Base-by-base conservation (phyloP, 2,888 invertebrate genomes). In the Polydrusus pterygomalis region DNA sequence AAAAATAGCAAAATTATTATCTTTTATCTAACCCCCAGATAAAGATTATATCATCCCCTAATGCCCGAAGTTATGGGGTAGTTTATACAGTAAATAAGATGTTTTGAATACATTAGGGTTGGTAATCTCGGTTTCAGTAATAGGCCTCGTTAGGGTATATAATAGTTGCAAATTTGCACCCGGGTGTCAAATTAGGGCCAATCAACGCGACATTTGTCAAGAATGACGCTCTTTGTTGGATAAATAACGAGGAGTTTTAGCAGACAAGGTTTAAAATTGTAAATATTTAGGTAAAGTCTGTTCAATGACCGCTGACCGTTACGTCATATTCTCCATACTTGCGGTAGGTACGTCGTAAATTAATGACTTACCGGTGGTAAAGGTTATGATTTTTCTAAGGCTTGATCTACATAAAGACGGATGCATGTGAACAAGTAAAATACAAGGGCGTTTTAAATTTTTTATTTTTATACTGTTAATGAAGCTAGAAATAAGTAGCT, bases 161-260 rank as follows among this genome's bases (percentile, higher is more conserved):
- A 77, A 77, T 77, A 74, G 77, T 74, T 77, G 77, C 77, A 77
- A 77, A 77, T 77, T 77, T 77, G 74, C 45, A 40, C 68, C 77
- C 77, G 77, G 74, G 74, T 75, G 77, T 75, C 74, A 71, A 77
- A 77, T 77, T 77, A 77, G 74, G 74, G 71, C 77, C 74, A 77
- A 77, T 77, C 77, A 77, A 49, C n/a, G 74, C 68, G 77, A 75
- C 77, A 77, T 77, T 77, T 77, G 74, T 77, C 76, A 69, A 47
- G 68, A 75, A 75, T 71, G 67, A 75, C 56, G 75, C 63, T 68
- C 75, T 75, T 75, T 75, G 71, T 75, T 62, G 71, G 75, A 30
- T 75, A 68, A 75, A 75, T 75, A 75, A 75, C 68, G 63, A 54
- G 30, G 75, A 75, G 75, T 45, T 71, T 75, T 75, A 68, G 71